phyloP scores from a whole-genome alignment of 2,113 vertebrate species.

The Phylloscopus trochiloides region DNA sequence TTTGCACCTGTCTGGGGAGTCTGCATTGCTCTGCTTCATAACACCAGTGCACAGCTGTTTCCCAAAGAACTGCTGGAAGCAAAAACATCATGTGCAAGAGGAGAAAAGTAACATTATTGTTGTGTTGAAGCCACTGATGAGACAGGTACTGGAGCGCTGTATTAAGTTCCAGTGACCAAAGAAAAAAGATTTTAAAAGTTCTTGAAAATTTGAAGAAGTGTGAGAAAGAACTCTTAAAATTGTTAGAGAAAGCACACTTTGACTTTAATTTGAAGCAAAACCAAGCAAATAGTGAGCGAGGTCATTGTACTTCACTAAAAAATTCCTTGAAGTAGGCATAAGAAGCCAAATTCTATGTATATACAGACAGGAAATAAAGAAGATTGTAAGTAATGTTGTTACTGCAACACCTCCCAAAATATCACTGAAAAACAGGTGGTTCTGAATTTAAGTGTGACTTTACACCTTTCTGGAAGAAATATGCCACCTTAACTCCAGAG shows the following conservation, averaged over 20 bases:
- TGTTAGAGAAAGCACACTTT: not conserved
- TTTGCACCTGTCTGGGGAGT: not conserved
- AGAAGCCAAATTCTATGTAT: not conserved
- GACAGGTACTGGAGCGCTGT: not conserved
- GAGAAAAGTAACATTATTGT: not conserved
- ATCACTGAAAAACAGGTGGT: not conserved
- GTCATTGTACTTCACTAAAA: not conserved
- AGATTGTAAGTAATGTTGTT: not conserved
- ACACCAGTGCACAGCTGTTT: not conserved
- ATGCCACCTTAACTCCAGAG: not conserved
- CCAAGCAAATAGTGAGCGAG: not conserved
- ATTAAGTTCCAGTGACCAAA: not conserved
- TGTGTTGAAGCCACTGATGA: not conserved
- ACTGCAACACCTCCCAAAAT: not conserved
- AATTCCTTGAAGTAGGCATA: not conserved
- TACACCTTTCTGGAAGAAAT: not conserved
- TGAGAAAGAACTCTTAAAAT: not conserved
- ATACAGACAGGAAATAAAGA: not conserved
- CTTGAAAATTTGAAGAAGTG: not conserved
- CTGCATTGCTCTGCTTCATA: rapidly evolving
- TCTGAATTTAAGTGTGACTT: not conserved
- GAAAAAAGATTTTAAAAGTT: not conserved
- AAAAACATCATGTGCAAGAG: not conserved
- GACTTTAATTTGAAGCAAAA: not conserved
- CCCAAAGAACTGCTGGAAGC: not conserved